phyloP scores from a whole-genome alignment of 2,888 invertebrate genomes.

The Ditula angustiorana region DNA sequence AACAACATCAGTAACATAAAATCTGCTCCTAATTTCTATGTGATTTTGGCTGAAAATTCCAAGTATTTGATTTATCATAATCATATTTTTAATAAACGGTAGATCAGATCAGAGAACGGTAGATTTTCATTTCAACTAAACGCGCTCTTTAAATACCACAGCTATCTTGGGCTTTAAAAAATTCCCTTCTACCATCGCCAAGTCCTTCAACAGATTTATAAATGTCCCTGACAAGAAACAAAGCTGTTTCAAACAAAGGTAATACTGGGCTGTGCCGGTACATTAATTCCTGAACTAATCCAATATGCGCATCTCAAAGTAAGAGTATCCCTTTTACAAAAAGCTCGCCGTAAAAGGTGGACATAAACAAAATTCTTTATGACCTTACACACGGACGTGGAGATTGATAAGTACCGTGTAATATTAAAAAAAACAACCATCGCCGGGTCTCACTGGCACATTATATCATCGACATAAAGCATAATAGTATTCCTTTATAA shows the following conservation, averaged over 20 bases:
- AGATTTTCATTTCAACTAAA: too few species aligned
- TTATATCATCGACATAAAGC: too few species aligned
- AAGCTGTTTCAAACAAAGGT: conserved; percentile 39
- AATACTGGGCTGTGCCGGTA: conserved; percentile 40
- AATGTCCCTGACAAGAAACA: conserved; percentile 4
- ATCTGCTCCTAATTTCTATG: too few species aligned
- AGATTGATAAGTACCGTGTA: background rate
- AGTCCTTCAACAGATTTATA: background rate
- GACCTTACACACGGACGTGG: conserved; percentile 41
- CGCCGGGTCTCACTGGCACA: too few species aligned
- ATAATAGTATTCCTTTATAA: too few species aligned
- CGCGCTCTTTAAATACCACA: too few species aligned
- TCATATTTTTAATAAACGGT: too few species aligned
- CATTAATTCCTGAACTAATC: conserved; percentile 55
- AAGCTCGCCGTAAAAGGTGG: conserved; percentile 55
- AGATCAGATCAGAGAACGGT: too few species aligned
- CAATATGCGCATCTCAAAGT: conserved; percentile 53
- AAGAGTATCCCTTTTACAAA: conserved; percentile 49
- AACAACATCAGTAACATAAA: too few species aligned
- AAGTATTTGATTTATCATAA: too few species aligned
- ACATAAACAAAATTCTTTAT: conserved; percentile 56
- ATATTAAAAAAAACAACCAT: background rate
- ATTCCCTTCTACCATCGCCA: background rate
- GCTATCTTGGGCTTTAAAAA: background rate
- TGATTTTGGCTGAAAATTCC: too few species aligned